phyloP scores from a whole-genome alignment of 2,797 vertebrate species.

The Arrhamphus sclerolepis region DNA sequence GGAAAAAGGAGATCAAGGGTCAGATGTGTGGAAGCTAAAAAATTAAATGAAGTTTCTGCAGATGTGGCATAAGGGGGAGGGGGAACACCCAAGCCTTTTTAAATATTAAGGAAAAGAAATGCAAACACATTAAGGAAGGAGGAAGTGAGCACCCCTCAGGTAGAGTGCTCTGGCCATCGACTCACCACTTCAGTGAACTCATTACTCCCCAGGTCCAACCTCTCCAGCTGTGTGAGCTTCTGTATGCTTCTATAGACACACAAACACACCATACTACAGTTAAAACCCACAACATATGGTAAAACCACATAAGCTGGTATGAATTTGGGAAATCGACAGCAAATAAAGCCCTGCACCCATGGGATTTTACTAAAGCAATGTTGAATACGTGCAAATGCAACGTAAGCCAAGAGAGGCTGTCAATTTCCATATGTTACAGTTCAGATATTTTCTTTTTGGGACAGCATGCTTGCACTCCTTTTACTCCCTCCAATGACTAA shows the following conservation, averaged over 20 bases:
- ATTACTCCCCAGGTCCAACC: conserved; percentile 98
- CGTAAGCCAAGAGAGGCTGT: conserved; percentile 10
- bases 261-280: neutral
- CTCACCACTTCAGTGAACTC: conserved; percentile 99
- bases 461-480: neutral
- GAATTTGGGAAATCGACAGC: no score
- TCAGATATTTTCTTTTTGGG: conserved; percentile 10
- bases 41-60: neutral
- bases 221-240: conserved; percentile 95
- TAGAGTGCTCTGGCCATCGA: conserved; percentile 50
- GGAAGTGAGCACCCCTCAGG: conserved; percentile 25
- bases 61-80: no score
- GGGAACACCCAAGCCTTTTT: no score
- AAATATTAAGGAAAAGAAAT: neutral
- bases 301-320: no score
- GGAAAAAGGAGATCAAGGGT: conserved; percentile 13
- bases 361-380: neutral
- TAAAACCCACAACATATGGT: no score
- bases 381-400: no score
- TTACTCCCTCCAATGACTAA: conserved; percentile 10
- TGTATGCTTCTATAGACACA: conserved; percentile 91
- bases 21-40: neutral
- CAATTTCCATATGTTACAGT: conserved; percentile 5
- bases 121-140: conserved; percentile 10
- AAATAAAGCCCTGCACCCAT: no score